Base-by-base conservation (phyloP, 2,113 vertebrate species). In the Gambusia holbrooki region DNA sequence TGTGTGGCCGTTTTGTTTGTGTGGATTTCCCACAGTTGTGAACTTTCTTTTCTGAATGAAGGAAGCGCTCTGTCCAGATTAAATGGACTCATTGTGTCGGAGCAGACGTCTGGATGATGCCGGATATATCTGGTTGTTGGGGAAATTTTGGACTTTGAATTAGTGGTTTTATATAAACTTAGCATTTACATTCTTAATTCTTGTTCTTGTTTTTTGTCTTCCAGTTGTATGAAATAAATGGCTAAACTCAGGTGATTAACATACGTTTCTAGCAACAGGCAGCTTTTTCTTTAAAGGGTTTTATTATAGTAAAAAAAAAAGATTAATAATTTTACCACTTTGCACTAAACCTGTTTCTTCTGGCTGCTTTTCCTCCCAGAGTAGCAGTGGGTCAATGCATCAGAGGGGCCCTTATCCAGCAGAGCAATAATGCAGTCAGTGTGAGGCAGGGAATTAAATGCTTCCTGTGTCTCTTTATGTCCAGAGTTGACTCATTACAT, bases 391-490 rank as follows among this genome's bases (percentile, higher is more conserved):
- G 88, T 88, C 89, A 90, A 89, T 72, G 84, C 77, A 76, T 84
- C 74, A 66, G 81, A 91, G 88, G 87, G 82, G 74, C 84, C 90
- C 88, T 93, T 93, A 90, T 93, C 89, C 90, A 77, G 75, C 76
- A 45, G 87, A 37, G 85, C 81, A 85, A 92, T 92, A 93, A 93
- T 90, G 91, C 89, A 81, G 88, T 80, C 90, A 90, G 89, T 93
- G 92, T 93, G 90, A 90, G 83, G 75, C 88, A 19, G 68, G 87
- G 90, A 90, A 93, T 93, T 84, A 92, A 93, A 93, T 62, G 90
- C 90, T 92, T 92, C 91, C 92, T 93, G 90, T 93, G 91, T 93
- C 82, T 90, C 89, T 93, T 89, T 85, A 85, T 89, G 81, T 86
- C 86, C 85, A 58, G 58, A 86, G 86, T 92, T 88, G 91, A 92